Conservation (phyloP, 2,888 invertebrate species). For the Beris chalybata region DNA sequence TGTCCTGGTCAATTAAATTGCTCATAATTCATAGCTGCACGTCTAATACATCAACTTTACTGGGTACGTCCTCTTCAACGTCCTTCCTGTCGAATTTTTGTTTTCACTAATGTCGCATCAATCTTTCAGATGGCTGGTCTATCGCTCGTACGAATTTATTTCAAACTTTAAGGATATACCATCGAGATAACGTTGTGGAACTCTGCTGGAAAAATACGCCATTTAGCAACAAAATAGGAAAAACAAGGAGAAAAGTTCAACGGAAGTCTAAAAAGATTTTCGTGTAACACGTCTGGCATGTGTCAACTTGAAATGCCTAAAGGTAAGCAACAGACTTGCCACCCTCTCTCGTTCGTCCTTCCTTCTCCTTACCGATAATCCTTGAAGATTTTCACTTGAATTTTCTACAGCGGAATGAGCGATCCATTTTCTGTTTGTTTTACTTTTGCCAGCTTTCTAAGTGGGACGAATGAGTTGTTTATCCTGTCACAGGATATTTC, state of each 20-base stretch:
- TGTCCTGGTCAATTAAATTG: no score
- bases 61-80: background rate
- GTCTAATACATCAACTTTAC: constrained; percentile 20
- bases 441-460: constrained; percentile 21
- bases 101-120: constrained; percentile 30
- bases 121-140: constrained; percentile 13
- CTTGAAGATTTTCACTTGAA: constrained; percentile 16
- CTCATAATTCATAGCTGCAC: no score
- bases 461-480: constrained; percentile 36
- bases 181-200: constrained; percentile 13
- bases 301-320: constrained; percentile 35
- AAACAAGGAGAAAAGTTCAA: constrained; percentile 5
- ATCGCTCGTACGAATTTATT: background rate
- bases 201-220: no score
- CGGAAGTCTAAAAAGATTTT: constrained; percentile 34
- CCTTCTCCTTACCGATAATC: constrained; percentile 22
- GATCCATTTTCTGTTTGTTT: constrained; percentile 23
- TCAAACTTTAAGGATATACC: constrained; percentile 10
- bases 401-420: constrained; percentile 8
- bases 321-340: constrained; percentile 33
- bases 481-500: constrained; percentile 35
- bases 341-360: background rate
- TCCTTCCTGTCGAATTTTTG: constrained; percentile 20
- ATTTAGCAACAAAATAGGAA: no score
- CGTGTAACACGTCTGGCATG: constrained; percentile 37